phyloP scores from a whole-genome alignment of 2,888 invertebrate species.

The Apodemia duryi region DNA sequence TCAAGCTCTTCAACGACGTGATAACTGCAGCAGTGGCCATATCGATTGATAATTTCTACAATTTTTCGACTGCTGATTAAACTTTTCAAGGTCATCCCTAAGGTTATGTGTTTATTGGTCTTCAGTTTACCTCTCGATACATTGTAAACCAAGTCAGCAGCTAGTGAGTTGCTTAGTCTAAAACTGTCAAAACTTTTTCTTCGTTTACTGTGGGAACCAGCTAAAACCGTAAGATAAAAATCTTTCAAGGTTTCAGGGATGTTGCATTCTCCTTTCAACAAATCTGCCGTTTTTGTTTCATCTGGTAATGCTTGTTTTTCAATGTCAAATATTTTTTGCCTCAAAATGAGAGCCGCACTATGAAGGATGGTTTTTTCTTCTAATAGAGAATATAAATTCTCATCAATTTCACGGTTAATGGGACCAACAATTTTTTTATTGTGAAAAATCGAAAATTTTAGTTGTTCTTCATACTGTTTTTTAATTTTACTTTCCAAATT shows the following conservation, averaged over 20 bases:
- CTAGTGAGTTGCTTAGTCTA: constrained; percentile 25
- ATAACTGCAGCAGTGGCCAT: constrained; percentile 25
- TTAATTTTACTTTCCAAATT: not conserved
- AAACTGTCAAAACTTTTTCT: constrained; percentile 27
- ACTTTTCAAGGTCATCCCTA: constrained; percentile 23
- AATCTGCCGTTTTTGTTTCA: not conserved
- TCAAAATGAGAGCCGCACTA: constrained; percentile 1
- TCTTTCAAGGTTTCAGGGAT: constrained; percentile 29
- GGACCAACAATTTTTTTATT: constrained; percentile 3
- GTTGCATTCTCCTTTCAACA: constrained; percentile 23
- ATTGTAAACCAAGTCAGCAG: constrained; percentile 19
- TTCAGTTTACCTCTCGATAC: constrained; percentile 18
- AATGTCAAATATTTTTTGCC: not conserved
- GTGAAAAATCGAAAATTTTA: constrained; percentile 23
- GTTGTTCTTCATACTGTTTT: constrained; percentile 20
- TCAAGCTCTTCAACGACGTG: constrained; percentile 20
- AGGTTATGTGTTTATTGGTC: constrained; percentile 21
- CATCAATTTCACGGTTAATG: not conserved
- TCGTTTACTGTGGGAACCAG: constrained; percentile 29
- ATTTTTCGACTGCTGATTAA: constrained; percentile 24
- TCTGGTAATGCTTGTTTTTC: not conserved
- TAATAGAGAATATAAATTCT: not conserved
- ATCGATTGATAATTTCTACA: constrained; percentile 23
- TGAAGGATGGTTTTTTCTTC: not conserved
- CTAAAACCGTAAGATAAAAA: constrained; percentile 30